Evolutionary conservation across 2,888 invertebrate genomes (phyloP).

Genomic region (Agrenia bidenticulata): DNA sequence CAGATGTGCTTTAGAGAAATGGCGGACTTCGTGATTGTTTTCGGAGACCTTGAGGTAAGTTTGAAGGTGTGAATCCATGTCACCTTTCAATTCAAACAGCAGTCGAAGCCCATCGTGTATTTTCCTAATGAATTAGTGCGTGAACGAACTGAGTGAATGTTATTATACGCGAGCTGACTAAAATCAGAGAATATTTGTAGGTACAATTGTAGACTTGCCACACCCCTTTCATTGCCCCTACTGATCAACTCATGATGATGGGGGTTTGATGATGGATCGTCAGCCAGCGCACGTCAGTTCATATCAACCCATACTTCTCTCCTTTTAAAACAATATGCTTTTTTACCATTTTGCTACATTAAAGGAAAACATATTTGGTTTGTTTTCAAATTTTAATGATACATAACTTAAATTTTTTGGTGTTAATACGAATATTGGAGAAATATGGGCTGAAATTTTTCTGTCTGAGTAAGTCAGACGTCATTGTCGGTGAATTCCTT

Average conservation of each 20-base stretch:
- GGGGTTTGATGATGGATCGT: constrained; percentile 45
- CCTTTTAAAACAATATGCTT: not conserved
- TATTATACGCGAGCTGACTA: constrained; percentile 35
- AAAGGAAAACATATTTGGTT: too few relatives aligned
- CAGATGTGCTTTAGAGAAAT: constrained; percentile 31
- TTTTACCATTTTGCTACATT: not conserved
- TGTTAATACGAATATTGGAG: constrained; percentile 4
- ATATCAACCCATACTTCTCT: constrained; percentile 38
- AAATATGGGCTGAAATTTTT: constrained; percentile 15
- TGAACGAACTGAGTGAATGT: constrained; percentile 5
- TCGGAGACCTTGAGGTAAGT: not conserved
- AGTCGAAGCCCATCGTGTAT: too few relatives aligned
- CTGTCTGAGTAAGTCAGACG: constrained; percentile 14
- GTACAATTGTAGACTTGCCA: constrained; percentile 47
- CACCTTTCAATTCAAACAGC: too few relatives aligned
- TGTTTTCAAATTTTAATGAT: not conserved
- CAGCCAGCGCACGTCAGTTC: constrained; percentile 42
- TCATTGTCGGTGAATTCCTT: not conserved
- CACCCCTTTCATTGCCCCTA: constrained; percentile 45
- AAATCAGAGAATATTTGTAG: constrained; percentile 52
- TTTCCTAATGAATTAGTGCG: not conserved
- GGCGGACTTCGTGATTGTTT: constrained; percentile 7
- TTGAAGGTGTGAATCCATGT: not conserved
- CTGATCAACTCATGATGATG: constrained; percentile 37
- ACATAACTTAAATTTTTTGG: too few relatives aligned